These are phyloP conservation scores for Trichacis sp. DNA, from an alignment of 2,888 invertebrate genomes.

Conservation along the genomic window DNA sequence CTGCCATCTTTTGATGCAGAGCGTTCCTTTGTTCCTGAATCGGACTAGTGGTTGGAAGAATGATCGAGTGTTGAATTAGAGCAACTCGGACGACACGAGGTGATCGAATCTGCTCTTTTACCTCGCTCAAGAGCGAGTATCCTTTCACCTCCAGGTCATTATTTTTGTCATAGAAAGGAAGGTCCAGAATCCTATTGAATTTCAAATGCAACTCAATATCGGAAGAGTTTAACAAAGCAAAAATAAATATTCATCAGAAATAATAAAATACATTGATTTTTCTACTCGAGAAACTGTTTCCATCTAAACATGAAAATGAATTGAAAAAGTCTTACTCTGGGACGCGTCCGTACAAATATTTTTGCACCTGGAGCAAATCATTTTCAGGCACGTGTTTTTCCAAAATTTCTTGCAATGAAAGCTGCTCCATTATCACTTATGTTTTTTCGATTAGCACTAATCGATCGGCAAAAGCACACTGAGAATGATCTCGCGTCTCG, in stretches of 20 bases:
- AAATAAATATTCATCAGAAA: no score
- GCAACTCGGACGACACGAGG: constrained; percentile 84
- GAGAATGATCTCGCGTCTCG: constrained; percentile 22
- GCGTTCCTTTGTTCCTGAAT: constrained; percentile 82
- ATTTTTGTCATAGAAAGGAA: constrained; percentile 67
- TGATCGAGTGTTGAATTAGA: constrained; percentile 89
- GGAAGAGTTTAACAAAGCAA: no score
- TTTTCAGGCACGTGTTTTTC: constrained; percentile 73
- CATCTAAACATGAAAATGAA: no score
- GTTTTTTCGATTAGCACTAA: constrained; percentile 18
- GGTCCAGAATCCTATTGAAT: constrained; percentile 57
- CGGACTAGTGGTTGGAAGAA: constrained; percentile 80
- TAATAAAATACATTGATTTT: no score
- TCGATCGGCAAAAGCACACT: constrained; percentile 25
- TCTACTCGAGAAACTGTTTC: no score
- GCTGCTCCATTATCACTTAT: constrained; percentile 44
- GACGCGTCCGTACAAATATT: constrained; percentile 83
- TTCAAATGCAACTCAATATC: no score
- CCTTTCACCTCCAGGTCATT: constrained; percentile 80
- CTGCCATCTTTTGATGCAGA: constrained; percentile 79
- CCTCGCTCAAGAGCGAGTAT: constrained; percentile 75
- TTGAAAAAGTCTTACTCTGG: constrained; percentile 76
- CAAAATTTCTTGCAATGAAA: constrained; percentile 71
- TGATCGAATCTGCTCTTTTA: constrained; percentile 78
- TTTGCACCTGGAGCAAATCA: constrained; percentile 76